These are phyloP conservation scores for Anthonomus grandis DNA, from an alignment of 1,140 invertebrate species.

Conservation along the genomic window DNA sequence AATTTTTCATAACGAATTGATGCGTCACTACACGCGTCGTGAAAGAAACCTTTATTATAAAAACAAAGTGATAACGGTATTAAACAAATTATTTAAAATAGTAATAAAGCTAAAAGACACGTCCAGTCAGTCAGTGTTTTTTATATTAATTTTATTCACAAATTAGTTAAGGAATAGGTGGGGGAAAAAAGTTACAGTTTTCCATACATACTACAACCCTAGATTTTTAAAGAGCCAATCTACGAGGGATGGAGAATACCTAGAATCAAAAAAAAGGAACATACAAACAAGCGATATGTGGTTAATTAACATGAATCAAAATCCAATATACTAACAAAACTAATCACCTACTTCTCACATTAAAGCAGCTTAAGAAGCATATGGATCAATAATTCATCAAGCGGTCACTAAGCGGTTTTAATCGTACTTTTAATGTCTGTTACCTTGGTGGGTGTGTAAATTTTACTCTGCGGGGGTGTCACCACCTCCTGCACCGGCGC, in stretches of 20 bases:
- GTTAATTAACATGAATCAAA: background rate
- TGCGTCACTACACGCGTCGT: too few relatives aligned
- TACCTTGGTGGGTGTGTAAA: slow-evolving; percentile 61
- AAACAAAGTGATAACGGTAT: too few relatives aligned
- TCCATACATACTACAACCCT: background rate
- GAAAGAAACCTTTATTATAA: too few relatives aligned
- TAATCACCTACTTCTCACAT: slow-evolving; percentile 12
- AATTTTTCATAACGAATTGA: too few relatives aligned
- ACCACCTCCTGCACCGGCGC: slow-evolving; percentile 64
- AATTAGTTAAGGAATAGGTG: background rate
- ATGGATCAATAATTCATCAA: background rate
- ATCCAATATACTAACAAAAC: background rate
- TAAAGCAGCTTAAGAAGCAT: too few relatives aligned
- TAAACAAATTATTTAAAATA: background rate
- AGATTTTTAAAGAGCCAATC: background rate
- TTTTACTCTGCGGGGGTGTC: slow-evolving; percentile 66
- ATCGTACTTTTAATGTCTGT: slow-evolving; percentile 17
- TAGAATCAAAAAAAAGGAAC: slow-evolving; percentile 4
- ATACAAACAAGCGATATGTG: background rate
- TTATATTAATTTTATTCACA: background rate
- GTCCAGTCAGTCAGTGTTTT: background rate
- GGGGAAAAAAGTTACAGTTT: background rate
- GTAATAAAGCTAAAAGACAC: background rate
- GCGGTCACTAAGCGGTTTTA: slow-evolving; percentile 13
- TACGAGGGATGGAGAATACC: slow-evolving; percentile 13